Evolutionary conservation across 2,113 vertebrate species (phyloP).

Genomic region (Psittacula cyanocephala): DNA sequence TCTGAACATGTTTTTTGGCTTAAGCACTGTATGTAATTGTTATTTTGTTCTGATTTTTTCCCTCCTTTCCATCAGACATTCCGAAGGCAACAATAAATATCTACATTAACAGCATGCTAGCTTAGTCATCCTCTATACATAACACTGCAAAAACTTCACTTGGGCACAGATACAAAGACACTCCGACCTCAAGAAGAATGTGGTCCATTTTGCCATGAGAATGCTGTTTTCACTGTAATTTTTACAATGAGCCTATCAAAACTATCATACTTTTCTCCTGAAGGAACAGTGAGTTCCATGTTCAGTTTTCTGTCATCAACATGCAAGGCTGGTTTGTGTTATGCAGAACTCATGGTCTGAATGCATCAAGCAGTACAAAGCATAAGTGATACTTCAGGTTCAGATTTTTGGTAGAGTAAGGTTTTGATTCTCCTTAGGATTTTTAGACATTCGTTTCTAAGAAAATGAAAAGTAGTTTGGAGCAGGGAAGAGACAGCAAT

Average conservation of each 20-base stretch:
- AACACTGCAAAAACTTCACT: accelerated
- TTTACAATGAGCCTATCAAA: not conserved
- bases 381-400: accelerated
- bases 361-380: not conserved
- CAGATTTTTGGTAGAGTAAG: not conserved
- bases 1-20: not conserved
- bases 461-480: not conserved
- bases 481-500: not conserved
- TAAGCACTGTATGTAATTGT: not conserved
- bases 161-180: not conserved
- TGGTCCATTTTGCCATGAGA: not conserved
- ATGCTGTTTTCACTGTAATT: not conserved
- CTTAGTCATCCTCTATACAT: not conserved
- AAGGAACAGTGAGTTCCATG: not conserved
- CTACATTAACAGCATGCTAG: not conserved
- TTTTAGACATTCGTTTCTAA: not conserved
- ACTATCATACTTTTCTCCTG: not conserved
- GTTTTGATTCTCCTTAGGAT: not conserved
- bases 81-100: not conserved
- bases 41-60: not conserved
- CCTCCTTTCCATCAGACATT: not conserved
- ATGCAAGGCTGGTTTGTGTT: not conserved
- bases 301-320: not conserved
- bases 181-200: not conserved
- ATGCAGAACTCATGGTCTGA: accelerated